Base-by-base conservation (phyloP, 2,888 invertebrate genomes). In the Dastarcus helophoroides region DNA sequence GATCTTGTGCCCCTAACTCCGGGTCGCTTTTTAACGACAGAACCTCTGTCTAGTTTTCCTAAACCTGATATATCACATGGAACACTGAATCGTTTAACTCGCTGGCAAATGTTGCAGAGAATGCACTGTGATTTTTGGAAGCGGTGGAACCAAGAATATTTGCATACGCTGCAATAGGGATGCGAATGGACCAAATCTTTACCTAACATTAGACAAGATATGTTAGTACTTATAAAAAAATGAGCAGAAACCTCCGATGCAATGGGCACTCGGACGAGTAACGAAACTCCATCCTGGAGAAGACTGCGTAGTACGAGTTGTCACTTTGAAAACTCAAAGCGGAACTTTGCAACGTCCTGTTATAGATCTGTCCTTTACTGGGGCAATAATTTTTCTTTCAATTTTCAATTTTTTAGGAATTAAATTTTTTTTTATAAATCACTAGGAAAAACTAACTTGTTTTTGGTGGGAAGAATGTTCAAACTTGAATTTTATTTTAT, bases 71-170 rank as follows among this genome's bases (percentile, higher is more conserved):
- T 33, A n/a, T 10, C 22, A 8, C 10, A 9, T 24, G 4, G 35
- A 35, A 25, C 22, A 32, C n/a, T n/a, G n/a, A n/a, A n/a, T n/a
- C n/a, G n/a, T 2, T 14, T 40, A 8, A 14, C 22, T 24, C 33
- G 32, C 1, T 39, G 32, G 33, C 30, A 41, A 15, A 19, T 32
- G 7, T 8, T 39, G 3, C 37, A 35, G 16, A 22, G 16, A 11
- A 14, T 40, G 14, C 33, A 37, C 7, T 29, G 35, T n/a, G 29
- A 41, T n/a, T 42, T 43, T 32, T 43, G 42, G 41, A 26, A 29
- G 8, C 24, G 37, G 14, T 42, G 37, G 36, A 17, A 31, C 3
- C 3, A 11, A 3, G 40, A 44, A 25, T 43, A 41, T 32, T 24
- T 43, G 6, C 31, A 35, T 10, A 28, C 36, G 5, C 26, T 45